A percentile compares a stretch with the other conserved stretches of the same genome.
Evolutionary conservation across 2,888 invertebrate species (phyloP).

Genomic region (Drosophila paramelanica): DNA sequence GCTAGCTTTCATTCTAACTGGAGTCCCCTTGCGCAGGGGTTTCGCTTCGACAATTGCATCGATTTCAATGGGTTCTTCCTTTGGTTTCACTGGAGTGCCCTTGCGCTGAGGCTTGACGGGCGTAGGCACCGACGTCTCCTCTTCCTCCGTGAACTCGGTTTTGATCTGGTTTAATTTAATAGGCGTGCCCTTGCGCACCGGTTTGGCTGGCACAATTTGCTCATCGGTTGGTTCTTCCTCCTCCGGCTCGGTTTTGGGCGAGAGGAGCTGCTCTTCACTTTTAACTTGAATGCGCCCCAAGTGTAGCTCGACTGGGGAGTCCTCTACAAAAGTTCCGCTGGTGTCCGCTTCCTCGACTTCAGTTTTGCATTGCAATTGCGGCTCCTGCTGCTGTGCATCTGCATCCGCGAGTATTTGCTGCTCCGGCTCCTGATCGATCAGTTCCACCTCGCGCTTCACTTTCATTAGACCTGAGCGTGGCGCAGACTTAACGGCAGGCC

Average conservation of each 20-base stretch:
- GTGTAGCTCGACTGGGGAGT: constrained; percentile 23
- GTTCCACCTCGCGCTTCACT: constrained; percentile 33
- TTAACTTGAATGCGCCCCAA: constrained; percentile 29
- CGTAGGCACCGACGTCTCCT: not conserved
- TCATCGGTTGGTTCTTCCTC: not conserved
- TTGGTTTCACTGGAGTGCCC: constrained; percentile 43
- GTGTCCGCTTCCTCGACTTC: not conserved
- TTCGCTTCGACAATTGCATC: constrained; percentile 13
- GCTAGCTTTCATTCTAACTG: constrained; percentile 17
- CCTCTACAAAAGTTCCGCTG: constrained; percentile 14
- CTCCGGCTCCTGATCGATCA: not conserved
- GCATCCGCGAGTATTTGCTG: not conserved
- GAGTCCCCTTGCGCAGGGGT: constrained; percentile 46
- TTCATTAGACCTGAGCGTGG: not conserved
- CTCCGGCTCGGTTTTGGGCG: not conserved
- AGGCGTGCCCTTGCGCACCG: too few relatives aligned
- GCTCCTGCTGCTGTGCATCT: not conserved
- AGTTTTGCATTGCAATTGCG: constrained; percentile 4
- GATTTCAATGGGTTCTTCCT: not conserved
- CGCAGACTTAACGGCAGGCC: not conserved
- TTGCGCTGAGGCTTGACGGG: constrained; percentile 31
- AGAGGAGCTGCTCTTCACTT: constrained; percentile 22
- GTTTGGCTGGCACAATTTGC: not conserved
- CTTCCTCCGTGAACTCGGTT: too few relatives aligned
- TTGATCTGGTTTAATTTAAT: too few relatives aligned